A percentile compares a stretch with the other conserved stretches of the same genome.
Evolutionary conservation across 1,140 invertebrate species (phyloP).

Genomic region (Drosophila pseudoananassae): DNA sequence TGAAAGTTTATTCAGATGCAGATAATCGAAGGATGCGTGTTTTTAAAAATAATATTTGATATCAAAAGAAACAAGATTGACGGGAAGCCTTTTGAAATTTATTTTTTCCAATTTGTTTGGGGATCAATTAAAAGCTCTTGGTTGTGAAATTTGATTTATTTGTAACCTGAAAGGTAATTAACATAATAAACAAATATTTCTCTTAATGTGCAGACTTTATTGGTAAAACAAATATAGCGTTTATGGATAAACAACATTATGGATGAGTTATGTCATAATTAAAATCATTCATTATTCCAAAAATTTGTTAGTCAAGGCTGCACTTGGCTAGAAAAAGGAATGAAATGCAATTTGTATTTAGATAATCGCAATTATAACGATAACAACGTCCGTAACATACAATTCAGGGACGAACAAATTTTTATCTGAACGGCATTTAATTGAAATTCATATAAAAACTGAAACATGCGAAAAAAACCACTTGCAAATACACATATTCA

Average conservation of each 20-base stretch:
- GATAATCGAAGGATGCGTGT: neutral
- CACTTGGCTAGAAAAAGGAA: neutral
- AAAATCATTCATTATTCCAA: neutral
- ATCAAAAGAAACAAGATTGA: neutral
- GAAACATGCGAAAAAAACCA: constrained; percentile 7
- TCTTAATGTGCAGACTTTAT: no score
- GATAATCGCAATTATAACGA: constrained; percentile 3
- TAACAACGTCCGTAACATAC: neutral
- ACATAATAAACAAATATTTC: neutral
- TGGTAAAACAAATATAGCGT: no score
- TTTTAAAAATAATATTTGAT: constrained; percentile 2
- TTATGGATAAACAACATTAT: no score
- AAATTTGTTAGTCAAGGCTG: no score
- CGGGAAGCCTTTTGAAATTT: neutral
- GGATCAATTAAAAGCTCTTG: no score
- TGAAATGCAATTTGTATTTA: constrained; percentile 8
- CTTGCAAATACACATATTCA: neutral
- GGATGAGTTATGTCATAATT: neutral
- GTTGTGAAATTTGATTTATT: no score
- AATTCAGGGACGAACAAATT: neutral
- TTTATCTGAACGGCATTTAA: constrained; percentile 7
- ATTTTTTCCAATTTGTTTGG: no score
- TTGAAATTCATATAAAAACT: constrained; percentile 21
- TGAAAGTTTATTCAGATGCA: neutral
- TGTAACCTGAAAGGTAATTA: neutral